Evolutionary conservation across 2,888 invertebrate genomes (phyloP).

Genomic region (Athalia circularis): DNA sequence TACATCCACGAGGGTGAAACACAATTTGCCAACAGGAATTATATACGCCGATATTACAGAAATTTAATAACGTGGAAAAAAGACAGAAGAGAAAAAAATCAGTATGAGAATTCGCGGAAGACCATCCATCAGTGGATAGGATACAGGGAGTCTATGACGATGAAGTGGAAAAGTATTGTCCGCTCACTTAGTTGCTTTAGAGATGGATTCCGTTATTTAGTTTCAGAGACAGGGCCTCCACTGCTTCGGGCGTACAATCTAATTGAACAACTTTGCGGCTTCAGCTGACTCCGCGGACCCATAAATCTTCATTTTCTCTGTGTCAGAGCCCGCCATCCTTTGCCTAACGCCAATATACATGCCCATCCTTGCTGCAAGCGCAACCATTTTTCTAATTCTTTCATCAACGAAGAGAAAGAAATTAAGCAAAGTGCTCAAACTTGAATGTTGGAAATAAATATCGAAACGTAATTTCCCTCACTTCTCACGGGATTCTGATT

Average conservation of each 20-base stretch:
- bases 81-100: neutral
- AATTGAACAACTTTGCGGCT: slow-evolving; percentile 59
- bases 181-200: too few relatives aligned
- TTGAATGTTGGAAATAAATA: too few relatives aligned
- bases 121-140: neutral
- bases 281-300: neutral
- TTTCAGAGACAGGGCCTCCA: neutral
- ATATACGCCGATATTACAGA: neutral
- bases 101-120: neutral
- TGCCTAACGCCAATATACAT: neutral
- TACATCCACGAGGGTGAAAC: too few relatives aligned
- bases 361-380: neutral
- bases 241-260: slow-evolving; percentile 53
- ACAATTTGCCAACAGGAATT: too few relatives aligned
- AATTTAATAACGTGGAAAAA: slow-evolving; percentile 22
- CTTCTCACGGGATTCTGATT: too few relatives aligned
- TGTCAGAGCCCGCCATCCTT: neutral
- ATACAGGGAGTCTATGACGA: neutral
- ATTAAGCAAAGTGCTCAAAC: neutral
- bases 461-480: too few relatives aligned
- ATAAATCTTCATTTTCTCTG: slow-evolving; percentile 32
- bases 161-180: too few relatives aligned
- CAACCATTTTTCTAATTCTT: neutral
- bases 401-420: neutral
- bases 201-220: too few relatives aligned